Evolutionary conservation across 2,113 vertebrate genomes (phyloP).

Genomic region (Indicator maculatus): DNA sequence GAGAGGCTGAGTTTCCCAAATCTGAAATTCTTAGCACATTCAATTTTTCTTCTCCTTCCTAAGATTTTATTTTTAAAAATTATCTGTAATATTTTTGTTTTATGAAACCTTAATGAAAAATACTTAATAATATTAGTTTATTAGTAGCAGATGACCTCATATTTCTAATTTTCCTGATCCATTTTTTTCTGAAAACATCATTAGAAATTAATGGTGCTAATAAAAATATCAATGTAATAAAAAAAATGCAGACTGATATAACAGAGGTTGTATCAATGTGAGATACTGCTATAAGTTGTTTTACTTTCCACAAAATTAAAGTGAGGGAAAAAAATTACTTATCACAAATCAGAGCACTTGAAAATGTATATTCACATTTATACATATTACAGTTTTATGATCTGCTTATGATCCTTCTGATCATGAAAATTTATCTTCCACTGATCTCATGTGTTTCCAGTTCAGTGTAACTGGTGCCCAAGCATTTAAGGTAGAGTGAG

Average conservation of each 20-base stretch:
- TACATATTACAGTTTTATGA: not conserved
- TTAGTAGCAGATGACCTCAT: not conserved
- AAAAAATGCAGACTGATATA: not conserved
- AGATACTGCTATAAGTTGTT: not conserved
- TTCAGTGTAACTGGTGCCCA: not conserved
- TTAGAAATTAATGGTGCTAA: not conserved
- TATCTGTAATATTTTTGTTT: not conserved
- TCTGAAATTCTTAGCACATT: not conserved
- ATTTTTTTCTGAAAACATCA: not conserved
- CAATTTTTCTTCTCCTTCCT: not conserved
- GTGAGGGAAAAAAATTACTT: not conserved
- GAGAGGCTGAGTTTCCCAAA: not conserved
- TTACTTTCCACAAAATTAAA: not conserved
- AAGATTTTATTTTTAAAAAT: not conserved
- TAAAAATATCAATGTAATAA: not conserved
- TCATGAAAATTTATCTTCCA: not conserved
- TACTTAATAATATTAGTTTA: not conserved
- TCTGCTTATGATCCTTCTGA: no score
- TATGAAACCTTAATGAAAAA: not conserved
- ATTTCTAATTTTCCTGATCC: not conserved
- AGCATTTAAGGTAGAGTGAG: not conserved
- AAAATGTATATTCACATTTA: not conserved
- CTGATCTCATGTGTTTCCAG: not conserved
- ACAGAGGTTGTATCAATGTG: not conserved
- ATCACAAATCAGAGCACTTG: rapidly evolving